Base-by-base conservation (phyloP, 2,113 vertebrate species). In the Antigone vipio region DNA sequence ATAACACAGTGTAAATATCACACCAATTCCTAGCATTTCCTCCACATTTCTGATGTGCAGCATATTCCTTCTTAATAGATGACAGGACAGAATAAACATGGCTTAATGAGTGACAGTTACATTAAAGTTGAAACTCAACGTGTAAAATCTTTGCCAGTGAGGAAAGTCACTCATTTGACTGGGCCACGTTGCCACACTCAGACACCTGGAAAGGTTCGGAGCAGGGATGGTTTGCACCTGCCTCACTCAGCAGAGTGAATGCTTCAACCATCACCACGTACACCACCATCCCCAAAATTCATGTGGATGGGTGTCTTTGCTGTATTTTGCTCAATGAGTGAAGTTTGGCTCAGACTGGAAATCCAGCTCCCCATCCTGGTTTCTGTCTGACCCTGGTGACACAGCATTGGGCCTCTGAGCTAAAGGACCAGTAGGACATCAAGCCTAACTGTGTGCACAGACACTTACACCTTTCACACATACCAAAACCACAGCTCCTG, bases 241-340 rank as follows among this genome's bases (percentile, higher is more conserved):
- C 17, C 26, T 77, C 17, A 26, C n/a, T 62, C 32, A 35, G 9
- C 17, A 55, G 20, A 29, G 9, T 11, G 32, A 66, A n/a, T 42
- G 24, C 9, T 71, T 67, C 32, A 78, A 23, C 35, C 21, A 50
- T 20, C 21, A 49, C 42, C 21, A 55, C 18, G 38, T 8, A 38
- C 12, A 56, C 26, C 47, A 50, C 19, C 15, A 49, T 27, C 23
- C 32, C 42, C 50, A 56, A 59, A 58, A 80, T 59, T 64, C 21
- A 29, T 9, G 21, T 32, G 23, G 20, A 45, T 56, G 15, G 2
- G 14, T 59, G 17, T 29, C 27, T 82, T 77, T 78, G 11, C 11
- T 50, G 9, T 49, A n/a, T 72, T 78, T 53, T 3, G 0, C 16
- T 92, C 3, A 2, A 40, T 0, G 1, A 55, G 18, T 64, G 15